phyloP scores from a whole-genome alignment of 1,140 invertebrate genomes.

The Zaprionus camerounensis region DNA sequence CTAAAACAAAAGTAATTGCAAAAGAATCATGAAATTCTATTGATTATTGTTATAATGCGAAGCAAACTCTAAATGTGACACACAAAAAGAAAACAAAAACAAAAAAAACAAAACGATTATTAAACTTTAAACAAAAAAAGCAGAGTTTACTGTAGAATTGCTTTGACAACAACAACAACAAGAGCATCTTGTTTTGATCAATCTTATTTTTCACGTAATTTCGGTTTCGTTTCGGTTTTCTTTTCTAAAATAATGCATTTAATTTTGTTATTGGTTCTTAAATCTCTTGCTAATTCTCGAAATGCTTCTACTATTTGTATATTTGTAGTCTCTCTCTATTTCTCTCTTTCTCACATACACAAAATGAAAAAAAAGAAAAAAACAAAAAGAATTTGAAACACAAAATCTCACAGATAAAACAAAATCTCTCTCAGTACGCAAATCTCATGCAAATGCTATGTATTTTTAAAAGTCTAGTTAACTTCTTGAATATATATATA shows the following conservation, averaged over 20 bases:
- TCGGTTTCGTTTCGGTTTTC: slow-evolving; percentile 8
- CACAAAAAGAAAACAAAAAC: slow-evolving; percentile 36
- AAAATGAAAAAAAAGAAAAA: background rate
- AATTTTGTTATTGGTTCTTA: slow-evolving; percentile 44
- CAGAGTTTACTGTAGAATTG: slow-evolving; percentile 33
- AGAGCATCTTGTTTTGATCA: slow-evolving; percentile 13
- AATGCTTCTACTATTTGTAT: slow-evolving; percentile 36
- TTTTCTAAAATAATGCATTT: slow-evolving; percentile 63
- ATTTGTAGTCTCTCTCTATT: slow-evolving; percentile 33
- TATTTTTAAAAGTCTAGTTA: slow-evolving; percentile 66
- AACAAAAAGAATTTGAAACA: slow-evolving; percentile 14
- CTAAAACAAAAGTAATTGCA: slow-evolving; percentile 68
- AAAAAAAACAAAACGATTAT: slow-evolving; percentile 28
- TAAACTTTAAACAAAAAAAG: slow-evolving; percentile 24
- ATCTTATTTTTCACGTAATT: slow-evolving; percentile 2
- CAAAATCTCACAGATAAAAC: slow-evolving; percentile 36
- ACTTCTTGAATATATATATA: slow-evolving; percentile 71
- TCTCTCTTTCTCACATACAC: slow-evolving; percentile 11
- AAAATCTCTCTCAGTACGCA: slow-evolving; percentile 32
- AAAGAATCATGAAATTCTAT: slow-evolving; percentile 76
- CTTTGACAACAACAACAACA: slow-evolving; percentile 20
- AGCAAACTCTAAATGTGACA: slow-evolving; percentile 58
- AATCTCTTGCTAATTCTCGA: slow-evolving; percentile 46
- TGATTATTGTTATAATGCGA: slow-evolving; percentile 83
- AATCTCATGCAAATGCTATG: slow-evolving; percentile 49